Conservation (phyloP, 2,113 vertebrate species). For the Mohoua ochrocephala region DNA sequence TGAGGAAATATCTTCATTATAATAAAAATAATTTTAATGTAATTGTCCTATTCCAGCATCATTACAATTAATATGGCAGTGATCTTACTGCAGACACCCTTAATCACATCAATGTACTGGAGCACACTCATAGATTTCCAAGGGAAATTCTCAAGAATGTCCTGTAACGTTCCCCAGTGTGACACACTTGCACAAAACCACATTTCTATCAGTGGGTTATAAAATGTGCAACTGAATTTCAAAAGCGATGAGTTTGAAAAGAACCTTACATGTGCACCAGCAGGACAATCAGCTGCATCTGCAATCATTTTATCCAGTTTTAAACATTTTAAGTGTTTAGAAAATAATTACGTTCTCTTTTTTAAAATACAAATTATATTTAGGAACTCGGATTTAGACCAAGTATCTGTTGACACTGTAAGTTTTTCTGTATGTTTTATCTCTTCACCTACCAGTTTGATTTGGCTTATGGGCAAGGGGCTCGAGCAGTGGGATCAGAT, state of each 20-base stretch:
- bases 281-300: neutral
- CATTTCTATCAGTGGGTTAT: neutral
- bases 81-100: neutral
- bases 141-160: neutral
- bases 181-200: neutral
- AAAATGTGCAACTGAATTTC: neutral
- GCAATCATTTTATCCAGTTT: neutral
- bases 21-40: neutral
- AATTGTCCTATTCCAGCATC: neutral
- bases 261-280: neutral
- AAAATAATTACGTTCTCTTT: neutral
- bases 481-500: neutral
- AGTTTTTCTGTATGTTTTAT: neutral
- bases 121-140: neutral
- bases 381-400: neutral
- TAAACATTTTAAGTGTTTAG: neutral
- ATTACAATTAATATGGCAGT: neutral
- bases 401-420: neutral
- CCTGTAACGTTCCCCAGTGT: neutral
- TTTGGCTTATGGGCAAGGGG: neutral
- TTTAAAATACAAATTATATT: neutral
- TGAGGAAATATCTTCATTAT: neutral
- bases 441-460: neutral
- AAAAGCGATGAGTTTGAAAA: neutral
- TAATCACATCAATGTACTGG: neutral